Percentiles rank a stretch among this genome's conserved stretches.
Evolutionary conservation across 2,113 vertebrate genomes (phyloP).

Genomic region (Artemisiospiza belli): DNA sequence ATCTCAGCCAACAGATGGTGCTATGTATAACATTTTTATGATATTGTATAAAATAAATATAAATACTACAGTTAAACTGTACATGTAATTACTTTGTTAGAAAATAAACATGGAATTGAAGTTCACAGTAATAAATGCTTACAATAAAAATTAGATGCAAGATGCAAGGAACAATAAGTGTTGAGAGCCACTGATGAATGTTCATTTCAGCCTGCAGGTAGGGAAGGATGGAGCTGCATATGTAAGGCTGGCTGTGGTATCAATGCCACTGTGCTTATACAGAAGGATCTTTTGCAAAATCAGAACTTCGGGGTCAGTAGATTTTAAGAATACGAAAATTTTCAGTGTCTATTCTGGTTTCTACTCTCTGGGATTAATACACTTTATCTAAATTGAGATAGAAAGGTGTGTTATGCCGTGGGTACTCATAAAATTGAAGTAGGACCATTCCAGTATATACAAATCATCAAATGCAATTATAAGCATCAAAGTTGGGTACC

Average conservation of each 20-base stretch:
- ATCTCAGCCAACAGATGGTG: slow-evolving; percentile 75
- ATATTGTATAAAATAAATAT: slow-evolving; percentile 54
- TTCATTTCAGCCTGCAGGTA: slow-evolving; percentile 33
- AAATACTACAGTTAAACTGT: slow-evolving; percentile 54
- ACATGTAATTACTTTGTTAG: slow-evolving; percentile 62
- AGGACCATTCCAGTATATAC: background rate
- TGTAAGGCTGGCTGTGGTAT: background rate
- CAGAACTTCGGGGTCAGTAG: background rate
- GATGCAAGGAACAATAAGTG: slow-evolving; percentile 3
- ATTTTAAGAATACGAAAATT: background rate
- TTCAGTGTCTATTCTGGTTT: background rate
- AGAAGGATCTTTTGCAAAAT: background rate
- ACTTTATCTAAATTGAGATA: background rate
- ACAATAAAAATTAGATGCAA: slow-evolving; percentile 27
- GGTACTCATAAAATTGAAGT: background rate
- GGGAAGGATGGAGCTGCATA: background rate
- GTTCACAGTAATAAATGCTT: slow-evolving; percentile 47
- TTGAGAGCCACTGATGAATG: slow-evolving; percentile 36
- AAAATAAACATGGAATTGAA: slow-evolving; percentile 45
- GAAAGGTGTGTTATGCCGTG: background rate
- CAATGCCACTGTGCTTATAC: background rate
- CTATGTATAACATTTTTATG: slow-evolving; percentile 73
- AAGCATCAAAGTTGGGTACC: background rate
- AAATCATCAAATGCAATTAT: background rate
- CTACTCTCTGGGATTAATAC: background rate